phyloP scores from a whole-genome alignment of 2,113 vertebrate species.

The Hymenochirus boettgeri region DNA sequence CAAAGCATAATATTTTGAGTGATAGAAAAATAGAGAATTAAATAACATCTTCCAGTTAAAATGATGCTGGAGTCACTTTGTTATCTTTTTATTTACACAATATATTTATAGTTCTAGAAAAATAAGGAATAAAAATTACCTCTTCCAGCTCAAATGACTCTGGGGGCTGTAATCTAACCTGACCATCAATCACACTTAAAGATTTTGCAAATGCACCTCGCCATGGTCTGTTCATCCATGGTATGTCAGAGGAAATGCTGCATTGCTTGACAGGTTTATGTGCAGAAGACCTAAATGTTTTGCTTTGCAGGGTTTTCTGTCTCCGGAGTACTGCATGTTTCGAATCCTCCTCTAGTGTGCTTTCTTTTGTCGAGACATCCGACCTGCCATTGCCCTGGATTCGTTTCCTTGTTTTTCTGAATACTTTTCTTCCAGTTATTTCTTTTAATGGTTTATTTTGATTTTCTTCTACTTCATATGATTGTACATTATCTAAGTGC shows the following conservation, averaged over 20 bases:
- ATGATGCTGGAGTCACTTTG: no score
- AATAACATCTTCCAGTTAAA: no score
- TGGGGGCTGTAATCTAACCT: slow-evolving; percentile 26
- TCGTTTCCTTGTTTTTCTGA: neutral
- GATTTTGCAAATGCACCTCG: slow-evolving; percentile 29
- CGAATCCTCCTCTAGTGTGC: neutral
- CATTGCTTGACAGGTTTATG: slow-evolving; percentile 19
- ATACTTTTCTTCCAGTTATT: accelerated
- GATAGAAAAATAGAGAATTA: no score
- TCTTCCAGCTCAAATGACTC: slow-evolving; percentile 66
- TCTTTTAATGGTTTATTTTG: neutral
- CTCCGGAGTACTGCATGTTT: neutral
- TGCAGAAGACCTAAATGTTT: neutral
- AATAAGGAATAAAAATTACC: slow-evolving; percentile 42
- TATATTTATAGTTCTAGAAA: no score
- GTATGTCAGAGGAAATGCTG: slow-evolving; percentile 25
- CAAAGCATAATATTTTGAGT: no score
- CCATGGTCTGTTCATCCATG: slow-evolving; percentile 23
- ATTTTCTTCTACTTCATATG: neutral
- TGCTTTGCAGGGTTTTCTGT: accelerated
- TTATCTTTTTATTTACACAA: no score
- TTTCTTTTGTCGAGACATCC: slow-evolving; percentile 5
- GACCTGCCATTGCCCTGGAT: neutral
- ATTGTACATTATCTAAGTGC: neutral
- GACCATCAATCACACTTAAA: slow-evolving; percentile 34